A percentile compares a stretch with the other conserved stretches of the same genome.
Evolutionary conservation across 2,888 invertebrate species (phyloP).

Genomic region (Stenotaenia linearis): DNA sequence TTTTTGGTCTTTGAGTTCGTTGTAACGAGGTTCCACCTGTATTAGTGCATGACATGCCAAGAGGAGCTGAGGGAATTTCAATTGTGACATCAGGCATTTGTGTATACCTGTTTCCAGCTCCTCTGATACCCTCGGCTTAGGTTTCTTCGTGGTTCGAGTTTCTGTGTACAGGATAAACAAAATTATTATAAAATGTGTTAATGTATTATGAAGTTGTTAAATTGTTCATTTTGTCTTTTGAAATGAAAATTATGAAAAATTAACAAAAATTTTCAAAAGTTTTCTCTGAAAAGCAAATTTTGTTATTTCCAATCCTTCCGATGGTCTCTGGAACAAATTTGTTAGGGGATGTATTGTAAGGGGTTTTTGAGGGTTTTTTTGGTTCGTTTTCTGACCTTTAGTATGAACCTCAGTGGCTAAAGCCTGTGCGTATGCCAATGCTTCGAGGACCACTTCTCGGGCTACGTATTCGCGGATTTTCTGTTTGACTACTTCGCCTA

Average conservation of each 20-base stretch:
- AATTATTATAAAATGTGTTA: not conserved
- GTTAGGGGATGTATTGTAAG: too few species aligned
- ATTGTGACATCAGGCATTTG: not conserved
- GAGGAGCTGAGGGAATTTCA: not conserved
- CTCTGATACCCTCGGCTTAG: slow-evolving; percentile 15
- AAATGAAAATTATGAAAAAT: too few species aligned
- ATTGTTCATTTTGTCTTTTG: too few species aligned
- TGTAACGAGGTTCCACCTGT: too few species aligned
- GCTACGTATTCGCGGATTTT: not conserved
- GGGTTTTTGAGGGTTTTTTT: too few species aligned
- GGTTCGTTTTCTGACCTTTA: slow-evolving; percentile 27
- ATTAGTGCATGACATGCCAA: not conserved
- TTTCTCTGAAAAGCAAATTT: not conserved
- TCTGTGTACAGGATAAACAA: not conserved
- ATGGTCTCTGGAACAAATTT: not conserved
- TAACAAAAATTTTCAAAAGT: too few species aligned
- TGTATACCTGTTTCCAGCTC: slow-evolving; percentile 27
- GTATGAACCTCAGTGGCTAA: slow-evolving; percentile 29
- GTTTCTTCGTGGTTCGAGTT: slow-evolving; percentile 23
- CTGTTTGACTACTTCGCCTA: slow-evolving; percentile 13
- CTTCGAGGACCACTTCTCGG: slow-evolving; percentile 26
- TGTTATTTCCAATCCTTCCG: not conserved
- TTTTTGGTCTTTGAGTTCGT: too few species aligned
- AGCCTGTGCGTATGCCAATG: slow-evolving; percentile 30
- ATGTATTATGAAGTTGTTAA: not conserved